Evolutionary conservation across 2,113 vertebrate genomes (phyloP), one percentile per base, ranked within the genome.

Genomic region (Stegostoma tigrinum): DNA sequence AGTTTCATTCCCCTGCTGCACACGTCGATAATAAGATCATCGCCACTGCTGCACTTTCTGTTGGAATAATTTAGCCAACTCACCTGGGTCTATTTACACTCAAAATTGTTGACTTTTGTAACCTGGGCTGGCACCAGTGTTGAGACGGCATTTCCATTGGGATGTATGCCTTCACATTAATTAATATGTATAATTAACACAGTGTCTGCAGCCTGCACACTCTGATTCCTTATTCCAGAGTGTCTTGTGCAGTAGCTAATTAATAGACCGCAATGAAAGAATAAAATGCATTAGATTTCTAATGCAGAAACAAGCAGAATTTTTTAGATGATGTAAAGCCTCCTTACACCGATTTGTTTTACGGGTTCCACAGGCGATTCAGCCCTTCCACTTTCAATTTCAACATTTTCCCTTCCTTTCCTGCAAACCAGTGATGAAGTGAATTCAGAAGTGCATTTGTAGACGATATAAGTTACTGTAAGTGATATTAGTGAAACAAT

Each of bases 111-210:
- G 87, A 90, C 87, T 61, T 90, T 90, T 52, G 24, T 90, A 90
- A 90, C 87, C 87, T 61, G 52, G 87, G 52, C 61, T 90, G 87
- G 52, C 87, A 61, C 48, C 12, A 14, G 34, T 52, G 87, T 12
- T 30, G 87, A 30, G 87, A 90, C 42, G 19, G 48, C 34, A 52
- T 34, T 90, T 90, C 87, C 87, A 90, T 52, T 61, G 87, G 87
- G 52, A 90, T 90, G 87, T 90, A 61, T 61, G 48, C 27, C 52
- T 90, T 90, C 87, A 61, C 87, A n/a, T 90, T 90, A 90, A 90
- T 90, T 90, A 90, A 90, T 52, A 90, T 90, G 87, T 34, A 90
- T 90, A 90, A 90, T 90, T 90, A 90, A 90, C 52, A 61, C 52
- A 55, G 7, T 52, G 52, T 90, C 87, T 90, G 64, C 48, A 90